phyloP scores from a whole-genome alignment of 1,140 invertebrate species.

The Sinella curviseta region DNA sequence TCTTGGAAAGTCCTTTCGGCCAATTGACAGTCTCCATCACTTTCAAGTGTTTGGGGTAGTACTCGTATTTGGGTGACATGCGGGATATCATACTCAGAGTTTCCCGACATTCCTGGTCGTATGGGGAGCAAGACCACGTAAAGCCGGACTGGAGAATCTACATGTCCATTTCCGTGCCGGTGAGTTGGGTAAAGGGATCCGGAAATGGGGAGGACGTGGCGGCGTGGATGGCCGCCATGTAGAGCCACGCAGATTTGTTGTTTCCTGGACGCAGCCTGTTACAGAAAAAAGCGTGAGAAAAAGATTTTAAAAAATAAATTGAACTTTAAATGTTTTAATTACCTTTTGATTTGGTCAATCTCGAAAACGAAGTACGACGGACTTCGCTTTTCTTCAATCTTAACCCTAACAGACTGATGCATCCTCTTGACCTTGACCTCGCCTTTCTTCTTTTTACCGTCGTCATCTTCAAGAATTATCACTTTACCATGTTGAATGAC shows the following conservation, averaged over 20 bases:
- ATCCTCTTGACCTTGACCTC: too few species aligned
- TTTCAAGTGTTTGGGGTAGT: conserved; percentile 7
- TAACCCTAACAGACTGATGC: too few species aligned
- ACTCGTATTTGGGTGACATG: not conserved
- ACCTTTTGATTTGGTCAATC: conserved; percentile 27
- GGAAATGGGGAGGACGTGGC: conserved; percentile 26
- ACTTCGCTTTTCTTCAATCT: not conserved
- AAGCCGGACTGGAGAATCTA: conserved; percentile 20
- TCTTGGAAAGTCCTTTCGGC: not conserved
- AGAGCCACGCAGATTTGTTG: conserved; percentile 23
- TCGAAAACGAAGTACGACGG: conserved; percentile 37
- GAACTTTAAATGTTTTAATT: too few species aligned
- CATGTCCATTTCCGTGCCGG: conserved; percentile 34
- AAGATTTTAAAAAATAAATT: too few species aligned
- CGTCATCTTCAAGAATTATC: too few species aligned
- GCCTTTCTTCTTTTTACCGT: too few species aligned
- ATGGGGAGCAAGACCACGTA: conserved; percentile 31
- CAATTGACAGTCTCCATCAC: not conserved
- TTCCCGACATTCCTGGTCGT: conserved; percentile 13
- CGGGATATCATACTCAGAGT: not conserved
- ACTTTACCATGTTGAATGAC: not conserved
- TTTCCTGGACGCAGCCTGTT: too few species aligned
- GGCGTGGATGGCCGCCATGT: conserved; percentile 28
- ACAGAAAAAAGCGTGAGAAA: too few species aligned
- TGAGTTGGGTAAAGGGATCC: conserved; percentile 34